phyloP scores from a whole-genome alignment of 2,113 vertebrate genomes.

The Agapornis roseicollis region DNA sequence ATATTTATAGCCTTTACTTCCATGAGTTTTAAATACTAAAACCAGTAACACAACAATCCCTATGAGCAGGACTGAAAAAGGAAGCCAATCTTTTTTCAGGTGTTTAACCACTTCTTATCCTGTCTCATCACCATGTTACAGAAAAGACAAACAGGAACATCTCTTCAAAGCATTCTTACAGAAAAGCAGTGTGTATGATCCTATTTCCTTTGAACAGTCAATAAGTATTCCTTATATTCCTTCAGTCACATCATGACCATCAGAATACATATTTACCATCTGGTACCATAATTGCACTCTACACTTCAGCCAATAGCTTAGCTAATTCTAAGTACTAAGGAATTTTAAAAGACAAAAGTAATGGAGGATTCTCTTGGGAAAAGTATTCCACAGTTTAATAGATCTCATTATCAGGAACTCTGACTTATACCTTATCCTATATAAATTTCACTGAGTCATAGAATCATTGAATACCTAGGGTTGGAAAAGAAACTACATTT shows the following conservation, averaged over 20 bases:
- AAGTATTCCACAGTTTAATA: not conserved
- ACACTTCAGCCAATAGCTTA: not conserved
- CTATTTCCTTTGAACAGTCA: not conserved
- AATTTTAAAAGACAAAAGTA: not conserved
- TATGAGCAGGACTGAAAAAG: not conserved
- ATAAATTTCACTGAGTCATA: not conserved
- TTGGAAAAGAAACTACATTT: too few relatives aligned
- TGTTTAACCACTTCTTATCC: not conserved
- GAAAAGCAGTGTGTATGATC: not conserved
- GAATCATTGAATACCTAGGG: too few relatives aligned
- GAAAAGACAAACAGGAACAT: not conserved
- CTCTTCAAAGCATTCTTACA: not conserved
- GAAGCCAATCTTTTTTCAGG: not conserved
- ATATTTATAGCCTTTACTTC: not conserved
- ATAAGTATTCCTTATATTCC: not conserved
- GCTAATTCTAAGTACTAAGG: not conserved
- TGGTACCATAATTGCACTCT: not conserved
- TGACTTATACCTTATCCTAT: not conserved
- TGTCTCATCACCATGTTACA: not conserved
- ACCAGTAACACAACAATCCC: not conserved
- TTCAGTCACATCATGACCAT: not conserved
- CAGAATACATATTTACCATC: not conserved
- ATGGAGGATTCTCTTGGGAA: not conserved
- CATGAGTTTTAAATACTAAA: not conserved
- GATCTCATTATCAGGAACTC: not conserved